phyloP scores from a whole-genome alignment of 2,888 invertebrate species.

The Alcis repandata region DNA sequence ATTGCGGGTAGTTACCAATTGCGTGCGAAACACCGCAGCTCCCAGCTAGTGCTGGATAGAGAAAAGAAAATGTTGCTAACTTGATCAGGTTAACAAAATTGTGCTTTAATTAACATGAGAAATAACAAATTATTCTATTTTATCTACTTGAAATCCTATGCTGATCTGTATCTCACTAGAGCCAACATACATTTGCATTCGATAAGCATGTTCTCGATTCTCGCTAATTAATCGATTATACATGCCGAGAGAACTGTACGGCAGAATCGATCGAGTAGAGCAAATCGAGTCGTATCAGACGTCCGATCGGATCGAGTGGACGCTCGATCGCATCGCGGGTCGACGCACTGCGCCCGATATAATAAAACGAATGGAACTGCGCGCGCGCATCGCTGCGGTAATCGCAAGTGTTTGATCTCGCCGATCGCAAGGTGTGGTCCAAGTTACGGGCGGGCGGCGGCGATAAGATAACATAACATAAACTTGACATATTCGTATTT shows the following conservation, averaged over 20 bases:
- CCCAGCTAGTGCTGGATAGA: too few species aligned
- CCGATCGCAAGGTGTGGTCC: constrained; percentile 52
- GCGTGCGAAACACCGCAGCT: too few species aligned
- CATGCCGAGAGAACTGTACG: constrained; percentile 18
- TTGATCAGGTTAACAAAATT: too few species aligned
- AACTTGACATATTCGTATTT: too few species aligned
- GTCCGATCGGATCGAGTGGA: constrained; percentile 14
- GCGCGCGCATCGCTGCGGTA: constrained; percentile 72
- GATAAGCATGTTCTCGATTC: constrained; percentile 25
- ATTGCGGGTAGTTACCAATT: too few species aligned
- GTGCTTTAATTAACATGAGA: background rate
- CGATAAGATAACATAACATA: too few species aligned
- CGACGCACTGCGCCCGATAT: constrained; percentile 41
- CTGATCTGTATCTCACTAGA: background rate
- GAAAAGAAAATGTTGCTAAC: too few species aligned
- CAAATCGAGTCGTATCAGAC: constrained; percentile 23
- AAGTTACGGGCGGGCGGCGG: constrained; percentile 1
- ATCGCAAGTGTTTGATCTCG: constrained; percentile 74
- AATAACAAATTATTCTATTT: background rate
- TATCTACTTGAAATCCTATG: background rate
- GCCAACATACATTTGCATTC: constrained; percentile 8
- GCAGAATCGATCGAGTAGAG: constrained; percentile 18
- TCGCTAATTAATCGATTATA: constrained; percentile 33
- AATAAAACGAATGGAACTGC: constrained; percentile 55
- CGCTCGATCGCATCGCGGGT: constrained; percentile 30